Base-by-base conservation (phyloP, 2,888 invertebrate genomes). In the Pammene fasciana region DNA sequence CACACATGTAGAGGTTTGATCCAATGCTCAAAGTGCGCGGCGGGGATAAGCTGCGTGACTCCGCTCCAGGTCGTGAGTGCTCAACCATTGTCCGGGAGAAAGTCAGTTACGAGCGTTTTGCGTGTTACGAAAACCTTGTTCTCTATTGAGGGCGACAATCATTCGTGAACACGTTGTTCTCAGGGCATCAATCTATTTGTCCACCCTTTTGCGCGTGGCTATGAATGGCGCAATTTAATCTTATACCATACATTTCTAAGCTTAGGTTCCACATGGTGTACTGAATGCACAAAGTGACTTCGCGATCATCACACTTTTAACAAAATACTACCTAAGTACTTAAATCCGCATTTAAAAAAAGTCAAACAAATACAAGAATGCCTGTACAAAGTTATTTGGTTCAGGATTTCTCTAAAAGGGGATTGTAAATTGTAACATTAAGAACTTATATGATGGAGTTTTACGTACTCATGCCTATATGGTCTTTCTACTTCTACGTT, bases 31-130 rank as follows among this genome's bases (percentile, higher is more conserved):
- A 16, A 48, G 70, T 64, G 52, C 46, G 46, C 68, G 65, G 59
- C 14, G 50, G 54, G 36, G 14, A 59, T 70, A 59, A 70, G 64
- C 79, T 83, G 86, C 88, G 88, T 89, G 89, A 90, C 87, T 87
- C 70, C 79, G 89, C 87, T 87, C 70, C 79, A 81, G 84, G 79
- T 85, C 84, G 84, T 85, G 85, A 73, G 79, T 77, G 76, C 75
- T 82, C 80, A 76, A 72, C 86, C 78, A 88, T 91, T 90, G 88
- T 90, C 84, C 82, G 74, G 86, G 92, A 88, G 92, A 92, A 92
- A 91, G 92, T 89, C 78, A 76, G 79, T 84, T 85, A 85, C 85
- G 84, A 88, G 79, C 78, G 78, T 80, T 83, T 88, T 82, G 88
- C 86, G 86, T 89, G 89, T 86, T 88, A 85, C 87, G 83, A 86